Base-by-base conservation (phyloP, 2,888 invertebrate species). In the Lycaena phlaeas region DNA sequence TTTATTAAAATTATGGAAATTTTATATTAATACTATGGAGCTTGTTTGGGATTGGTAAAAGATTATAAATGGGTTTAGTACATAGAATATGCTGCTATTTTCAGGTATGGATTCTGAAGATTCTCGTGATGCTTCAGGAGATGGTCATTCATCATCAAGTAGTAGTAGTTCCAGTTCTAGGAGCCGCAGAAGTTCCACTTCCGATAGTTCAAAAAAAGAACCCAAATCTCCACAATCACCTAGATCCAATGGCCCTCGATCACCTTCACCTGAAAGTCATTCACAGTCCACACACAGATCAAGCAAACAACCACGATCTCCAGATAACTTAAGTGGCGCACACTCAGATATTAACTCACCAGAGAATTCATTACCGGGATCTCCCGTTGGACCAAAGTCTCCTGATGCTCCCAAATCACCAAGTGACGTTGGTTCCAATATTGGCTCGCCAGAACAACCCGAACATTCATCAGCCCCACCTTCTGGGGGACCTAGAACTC, bases 51-150 rank as follows among this genome's bases (percentile, higher is more conserved):
- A 46, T 57, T 54, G 61, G 56, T 46, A 36, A 3, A 17, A 38
- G 14, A 29, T 5, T 12, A 39, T 25, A 4, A 22, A 17, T 27
- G 12, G 18, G 14, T 14, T 59, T 59, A 54, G 64, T 54, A 52
- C 51, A 44, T 42, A 41, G 36, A 43, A 43, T 12, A 22, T 54
- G 50, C 45, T 46, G 50, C 69, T 69, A 50, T 59, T 75, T 71
- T 46, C 78, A 85, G 84, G 66, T 56, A 88, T 88, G 87, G 88
- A 88, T 66, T 88, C 88, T 12, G 88, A 88, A 68, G 88, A 88
- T 65, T 88, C 88, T 49, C 75, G 79, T 55, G 87, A 87, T 73
- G 85, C 72, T 54, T 58, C 61, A 55, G 66, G 71, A 54, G 66
- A 74, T 64, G 68, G 64, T 53, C 71, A 65, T 44, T 71, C 82